phyloP scores from a whole-genome alignment of 1,140 invertebrate genomes.

The Temnothorax longispinosus region DNA sequence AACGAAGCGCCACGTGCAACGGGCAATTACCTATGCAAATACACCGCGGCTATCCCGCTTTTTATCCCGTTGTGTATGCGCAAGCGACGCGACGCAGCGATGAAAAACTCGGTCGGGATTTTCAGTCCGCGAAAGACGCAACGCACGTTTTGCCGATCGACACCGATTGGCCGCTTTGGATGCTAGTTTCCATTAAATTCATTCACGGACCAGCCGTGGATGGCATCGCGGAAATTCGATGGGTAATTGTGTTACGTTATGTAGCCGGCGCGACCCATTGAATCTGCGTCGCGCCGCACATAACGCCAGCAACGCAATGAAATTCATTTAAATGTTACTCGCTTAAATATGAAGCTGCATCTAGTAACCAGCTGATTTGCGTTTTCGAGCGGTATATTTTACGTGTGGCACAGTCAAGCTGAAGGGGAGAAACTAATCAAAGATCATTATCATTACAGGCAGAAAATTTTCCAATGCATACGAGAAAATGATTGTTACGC shows the following conservation, averaged over 20 bases:
- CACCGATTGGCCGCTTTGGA: slow-evolving; percentile 16
- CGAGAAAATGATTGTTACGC: background rate
- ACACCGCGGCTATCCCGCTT: slow-evolving; percentile 44
- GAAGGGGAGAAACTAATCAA: background rate
- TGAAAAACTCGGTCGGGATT: slow-evolving; percentile 54
- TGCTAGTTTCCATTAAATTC: slow-evolving; percentile 54
- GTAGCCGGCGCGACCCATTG: slow-evolving; percentile 14
- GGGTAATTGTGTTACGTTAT: slow-evolving; percentile 61
- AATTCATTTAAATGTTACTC: slow-evolving; percentile 56
- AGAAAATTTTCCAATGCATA: background rate
- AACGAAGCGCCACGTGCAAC: slow-evolving; percentile 63
- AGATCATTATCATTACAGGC: background rate
- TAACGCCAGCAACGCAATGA: slow-evolving; percentile 4
- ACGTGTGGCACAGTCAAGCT: background rate
- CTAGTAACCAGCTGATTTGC: slow-evolving; percentile 22
- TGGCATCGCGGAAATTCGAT: slow-evolving; percentile 61
- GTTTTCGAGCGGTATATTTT: background rate
- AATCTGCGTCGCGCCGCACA: slow-evolving; percentile 24
- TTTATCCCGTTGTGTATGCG: slow-evolving; percentile 63
- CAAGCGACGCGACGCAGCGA: slow-evolving; percentile 32
- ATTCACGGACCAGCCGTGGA: slow-evolving; percentile 33
- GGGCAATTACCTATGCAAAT: slow-evolving; percentile 75
- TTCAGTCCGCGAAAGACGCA: slow-evolving; percentile 52
- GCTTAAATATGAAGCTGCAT: slow-evolving; percentile 13
- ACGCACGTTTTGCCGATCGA: slow-evolving; percentile 37